Evolutionary conservation across 2,888 invertebrate genomes (phyloP), one percentile per base, ranked within the genome.

Genomic region (Onthophagus sagittarius): DNA sequence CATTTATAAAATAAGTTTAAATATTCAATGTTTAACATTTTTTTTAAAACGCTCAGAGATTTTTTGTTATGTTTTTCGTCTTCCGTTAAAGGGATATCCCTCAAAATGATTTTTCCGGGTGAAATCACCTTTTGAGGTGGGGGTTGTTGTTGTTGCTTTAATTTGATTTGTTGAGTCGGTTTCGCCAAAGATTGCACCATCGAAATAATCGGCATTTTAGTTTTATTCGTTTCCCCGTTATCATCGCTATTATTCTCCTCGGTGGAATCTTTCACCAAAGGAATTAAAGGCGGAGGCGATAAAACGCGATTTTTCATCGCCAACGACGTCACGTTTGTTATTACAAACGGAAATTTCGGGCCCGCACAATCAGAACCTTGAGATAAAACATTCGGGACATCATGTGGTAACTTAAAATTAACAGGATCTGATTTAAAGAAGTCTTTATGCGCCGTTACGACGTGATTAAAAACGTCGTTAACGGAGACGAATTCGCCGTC

Each of bases 1-100:
- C 90, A 90, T 77, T 90, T 90, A 78, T 86, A 90, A 9, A 89
- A 80, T 62, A 88, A 85, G 2, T 82, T 79, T 5, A 87, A 77
- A 70, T 85, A 86, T 0, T 78, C 75, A 1, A 81, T 79, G n/a
- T 80, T 79, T 5, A 87, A 75, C 84, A 88, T 85, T 0, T 80
- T 81, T 9, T 78, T 79, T 11, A 82, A 81, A 5, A 83, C 82
- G 0, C 32, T 9, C 1, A 32, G 4, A 11, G 62, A 70, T 77
- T 85, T 85, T 62, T 80, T 14, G 0, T 32, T 71, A 7, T 13
- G 53, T 6, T 73, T 62, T 62, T 77, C 77, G 0, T 64, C 65
- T 9, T 39, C 53, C 0, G 62, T 64, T 71, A 77, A 65, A 3
- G 76, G 74, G 0, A 74, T 73, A 7, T 76, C 73, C 14, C 73